These are phyloP conservation scores for Strongylocentrotus purpuratus DNA, from an alignment of 35 echinoderm and acorn worm genomes.

Conservation along the genomic window DNA sequence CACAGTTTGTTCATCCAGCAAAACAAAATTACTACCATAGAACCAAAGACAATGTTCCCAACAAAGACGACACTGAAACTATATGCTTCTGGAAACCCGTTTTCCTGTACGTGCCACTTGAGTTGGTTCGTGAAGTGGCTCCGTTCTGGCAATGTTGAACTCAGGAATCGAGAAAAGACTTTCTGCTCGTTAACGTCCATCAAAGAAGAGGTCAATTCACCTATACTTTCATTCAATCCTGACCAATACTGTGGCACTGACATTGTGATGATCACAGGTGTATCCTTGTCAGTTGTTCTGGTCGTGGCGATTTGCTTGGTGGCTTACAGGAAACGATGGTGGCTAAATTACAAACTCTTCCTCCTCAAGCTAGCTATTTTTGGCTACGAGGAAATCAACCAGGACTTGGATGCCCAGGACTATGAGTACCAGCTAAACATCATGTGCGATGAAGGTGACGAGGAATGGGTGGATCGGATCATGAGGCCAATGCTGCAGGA, in stretches of 20 bases:
- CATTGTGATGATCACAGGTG: neutral
- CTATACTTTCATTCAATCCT: neutral
- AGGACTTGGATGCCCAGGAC: neutral
- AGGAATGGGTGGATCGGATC: neutral
- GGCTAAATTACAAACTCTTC: slow-evolving; percentile 20
- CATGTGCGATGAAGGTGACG: neutral
- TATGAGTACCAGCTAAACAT: slow-evolving; percentile 5
- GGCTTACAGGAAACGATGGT: slow-evolving; percentile 20
- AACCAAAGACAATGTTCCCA: neutral
- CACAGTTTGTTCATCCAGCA: neutral
- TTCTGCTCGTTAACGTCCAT: neutral
- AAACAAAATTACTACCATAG: neutral
- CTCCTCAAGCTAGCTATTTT: neutral
- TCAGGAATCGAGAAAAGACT: neutral
- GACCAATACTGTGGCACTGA: neutral
- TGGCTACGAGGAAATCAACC: neutral
- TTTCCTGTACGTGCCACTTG: neutral
- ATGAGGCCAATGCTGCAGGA: neutral
- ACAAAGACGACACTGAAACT: neutral
- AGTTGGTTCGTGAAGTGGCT: slow-evolving; percentile 14
- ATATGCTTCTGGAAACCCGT: neutral
- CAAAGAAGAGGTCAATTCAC: neutral
- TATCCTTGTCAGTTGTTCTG: neutral
- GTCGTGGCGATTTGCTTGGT: neutral
- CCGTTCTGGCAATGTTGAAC: neutral